phyloP scores from a whole-genome alignment of 2,113 vertebrate species.

The Rynchops niger region DNA sequence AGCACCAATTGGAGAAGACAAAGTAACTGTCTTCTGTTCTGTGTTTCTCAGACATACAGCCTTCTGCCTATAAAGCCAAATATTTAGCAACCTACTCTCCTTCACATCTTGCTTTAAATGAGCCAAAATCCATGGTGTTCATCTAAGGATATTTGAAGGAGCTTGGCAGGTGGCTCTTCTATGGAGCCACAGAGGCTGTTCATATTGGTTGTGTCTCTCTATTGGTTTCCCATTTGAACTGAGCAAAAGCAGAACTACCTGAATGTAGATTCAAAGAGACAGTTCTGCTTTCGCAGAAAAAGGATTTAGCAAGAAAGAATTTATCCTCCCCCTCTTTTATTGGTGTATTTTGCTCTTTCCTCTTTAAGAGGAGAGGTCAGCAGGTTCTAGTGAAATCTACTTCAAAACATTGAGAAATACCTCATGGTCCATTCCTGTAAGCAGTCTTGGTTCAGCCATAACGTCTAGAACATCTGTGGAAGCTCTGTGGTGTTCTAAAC shows the following conservation, averaged over 20 bases:
- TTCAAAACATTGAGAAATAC: neutral
- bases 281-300: conserved; percentile 24
- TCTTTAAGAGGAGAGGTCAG: neutral
- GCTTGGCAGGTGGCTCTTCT: neutral
- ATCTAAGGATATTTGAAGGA: neutral
- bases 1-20: neutral
- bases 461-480: neutral
- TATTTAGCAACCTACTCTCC: neutral
- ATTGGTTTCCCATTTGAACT: neutral
- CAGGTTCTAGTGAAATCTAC: neutral
- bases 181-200: neutral
- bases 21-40: neutral
- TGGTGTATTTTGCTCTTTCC: neutral
- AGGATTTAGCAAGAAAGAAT: neutral
- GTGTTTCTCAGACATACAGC: neutral
- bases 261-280: neutral
- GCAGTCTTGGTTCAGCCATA: neutral
- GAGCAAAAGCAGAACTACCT: conserved; percentile 23
- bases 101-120: neutral
- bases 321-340: neutral
- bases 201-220: neutral
- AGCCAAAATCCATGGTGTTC: neutral
- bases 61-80: neutral
- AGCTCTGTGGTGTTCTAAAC: neutral
- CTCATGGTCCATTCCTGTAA: neutral